Evolutionary conservation across 2,797 vertebrate species (phyloP).

Genomic region (Lates japonicus): DNA sequence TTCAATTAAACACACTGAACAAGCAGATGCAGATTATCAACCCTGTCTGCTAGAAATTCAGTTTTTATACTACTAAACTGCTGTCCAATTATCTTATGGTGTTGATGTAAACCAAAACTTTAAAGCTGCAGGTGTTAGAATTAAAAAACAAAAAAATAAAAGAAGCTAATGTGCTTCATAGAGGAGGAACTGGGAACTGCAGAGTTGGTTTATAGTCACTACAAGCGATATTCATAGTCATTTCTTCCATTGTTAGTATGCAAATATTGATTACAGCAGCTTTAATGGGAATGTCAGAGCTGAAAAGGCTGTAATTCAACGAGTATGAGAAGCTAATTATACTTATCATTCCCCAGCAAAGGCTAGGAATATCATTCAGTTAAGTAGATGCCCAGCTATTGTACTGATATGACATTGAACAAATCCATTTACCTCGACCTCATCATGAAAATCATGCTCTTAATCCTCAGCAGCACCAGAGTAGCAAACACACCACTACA

Average conservation of each 20-base stretch:
- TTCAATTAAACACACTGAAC: neutral
- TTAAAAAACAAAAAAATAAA: neutral
- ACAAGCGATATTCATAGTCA: neutral
- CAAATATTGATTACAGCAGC: neutral
- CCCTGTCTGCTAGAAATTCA: neutral
- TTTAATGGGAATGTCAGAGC: constrained; percentile 1
- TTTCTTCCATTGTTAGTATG: neutral
- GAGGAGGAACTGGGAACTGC: neutral
- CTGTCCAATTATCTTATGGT: neutral
- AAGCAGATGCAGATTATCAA: neutral
- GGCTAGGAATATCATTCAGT: constrained; percentile 37
- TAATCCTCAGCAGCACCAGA: constrained; percentile 60
- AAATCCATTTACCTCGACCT: constrained; percentile 60
- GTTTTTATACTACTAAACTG: neutral
- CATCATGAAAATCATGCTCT: constrained; percentile 52
- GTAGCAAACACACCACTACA: constrained; percentile 43
- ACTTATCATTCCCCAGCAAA: constrained; percentile 12
- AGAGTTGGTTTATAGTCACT: neutral
- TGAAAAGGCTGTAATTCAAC: constrained; percentile 27
- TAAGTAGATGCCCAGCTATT: constrained; percentile 39
- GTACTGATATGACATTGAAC: constrained; percentile 57
- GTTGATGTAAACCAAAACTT: neutral
- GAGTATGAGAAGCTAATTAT: constrained; percentile 43
- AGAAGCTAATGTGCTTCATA: neutral
- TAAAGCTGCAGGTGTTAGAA: neutral